These are phyloP conservation scores for Tetrapedia diversipes DNA, from an alignment of 2,888 invertebrate genomes.

Conservation along the genomic window DNA sequence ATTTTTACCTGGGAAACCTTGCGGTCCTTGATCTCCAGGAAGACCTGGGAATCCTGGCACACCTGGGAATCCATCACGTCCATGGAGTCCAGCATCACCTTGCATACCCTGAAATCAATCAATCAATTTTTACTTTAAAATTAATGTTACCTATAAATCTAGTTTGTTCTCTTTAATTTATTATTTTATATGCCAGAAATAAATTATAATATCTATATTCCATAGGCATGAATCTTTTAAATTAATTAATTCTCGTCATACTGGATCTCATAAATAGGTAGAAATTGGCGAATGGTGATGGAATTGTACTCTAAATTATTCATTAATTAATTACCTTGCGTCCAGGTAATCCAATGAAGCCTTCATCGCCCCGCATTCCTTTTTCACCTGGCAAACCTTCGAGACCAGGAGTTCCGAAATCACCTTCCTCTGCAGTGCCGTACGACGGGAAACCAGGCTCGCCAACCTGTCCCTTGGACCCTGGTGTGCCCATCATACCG, in stretches of 20 bases:
- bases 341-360: slow-evolving; percentile 80
- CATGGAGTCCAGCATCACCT: slow-evolving; percentile 82
- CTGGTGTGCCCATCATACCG: slow-evolving; percentile 86
- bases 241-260: too few relatives aligned
- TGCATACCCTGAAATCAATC: slow-evolving; percentile 65
- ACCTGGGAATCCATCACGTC: slow-evolving; percentile 85
- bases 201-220: too few relatives aligned
- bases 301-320: too few relatives aligned
- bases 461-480: slow-evolving; percentile 84
- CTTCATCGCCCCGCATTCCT: slow-evolving; percentile 85
- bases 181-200: too few relatives aligned
- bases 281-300: too few relatives aligned
- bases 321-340: slow-evolving; percentile 70
- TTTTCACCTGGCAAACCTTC: slow-evolving; percentile 83
- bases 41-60: slow-evolving; percentile 80
- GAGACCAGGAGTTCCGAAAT: slow-evolving; percentile 84
- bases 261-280: too few relatives aligned
- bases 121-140: slow-evolving; percentile 12
- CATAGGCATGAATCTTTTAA: too few relatives aligned
- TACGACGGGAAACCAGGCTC: slow-evolving; percentile 81
- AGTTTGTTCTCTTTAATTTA: too few relatives aligned
- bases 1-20: slow-evolving; percentile 82
- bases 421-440: slow-evolving; percentile 82
- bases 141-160: too few relatives aligned
- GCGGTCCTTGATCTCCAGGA: slow-evolving; percentile 81